Base-by-base conservation (phyloP, 2,888 invertebrate species). In the Orthonevra nobilis region DNA sequence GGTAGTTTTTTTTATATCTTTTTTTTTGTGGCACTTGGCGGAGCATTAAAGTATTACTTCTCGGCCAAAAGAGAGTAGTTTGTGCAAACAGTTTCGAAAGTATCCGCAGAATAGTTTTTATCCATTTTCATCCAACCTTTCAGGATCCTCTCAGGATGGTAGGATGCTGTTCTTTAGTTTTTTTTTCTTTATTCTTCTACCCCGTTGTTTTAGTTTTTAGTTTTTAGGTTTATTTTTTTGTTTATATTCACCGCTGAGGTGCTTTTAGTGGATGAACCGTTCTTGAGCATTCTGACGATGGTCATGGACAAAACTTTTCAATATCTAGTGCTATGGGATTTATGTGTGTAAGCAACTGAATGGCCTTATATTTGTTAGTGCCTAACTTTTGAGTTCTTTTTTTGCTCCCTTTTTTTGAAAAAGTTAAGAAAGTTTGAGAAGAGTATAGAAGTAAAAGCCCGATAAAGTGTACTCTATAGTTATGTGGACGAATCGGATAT, bases 31-130 rank as follows among this genome's bases (percentile, higher is more conserved):
- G 61, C 60, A 79, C 56, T 79, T 73, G 73, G 61, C 34, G 36
- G 48, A 68, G 66, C 79, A 73, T 73, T 73, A 79, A 79, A 68
- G 79, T 68, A 61, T 79, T 79, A 79, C 72, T 77, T 44, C 61
- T 60, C 64, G 26, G 14, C 38, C 28, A 36, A 38, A 23, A 20
- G 26, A 26, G 28, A 28, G 15, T 40, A 61, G 40, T 50, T 68
- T 79, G 60, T 28, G 66, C 61, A 79, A 79, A 79, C 73, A 79
- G 61, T 79, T 79, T 73, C 23, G 14, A 73, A 79, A 79, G 79
- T 79, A 79, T 73, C 79, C 60, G 66, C 61, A 70, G 48, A 73
- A 73, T 73, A 79, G 66, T 60, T 79, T 79, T 79, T 68, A 79
- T 73, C 79, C 73, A 73, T 73, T 79, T 73, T 46, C 50, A 58